phyloP scores from a whole-genome alignment of 35 echinoderm and acorn worm genomes.

The Hemicentrotus pulcherrimus region DNA sequence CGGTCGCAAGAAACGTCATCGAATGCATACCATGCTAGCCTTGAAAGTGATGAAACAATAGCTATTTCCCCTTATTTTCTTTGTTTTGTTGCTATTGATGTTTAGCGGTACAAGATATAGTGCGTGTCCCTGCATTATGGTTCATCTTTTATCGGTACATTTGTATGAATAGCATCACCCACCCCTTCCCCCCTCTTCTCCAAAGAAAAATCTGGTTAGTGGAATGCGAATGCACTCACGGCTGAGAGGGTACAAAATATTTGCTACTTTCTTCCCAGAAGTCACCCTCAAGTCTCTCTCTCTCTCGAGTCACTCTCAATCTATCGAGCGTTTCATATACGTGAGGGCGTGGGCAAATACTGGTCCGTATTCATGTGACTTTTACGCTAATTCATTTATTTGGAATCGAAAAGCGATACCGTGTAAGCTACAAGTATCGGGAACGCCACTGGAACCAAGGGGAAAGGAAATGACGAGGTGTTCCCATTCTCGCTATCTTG shows the following conservation, averaged over 20 bases:
- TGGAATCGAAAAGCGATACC: background rate
- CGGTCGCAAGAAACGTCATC: too few relatives aligned
- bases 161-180: too few relatives aligned
- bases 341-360: background rate
- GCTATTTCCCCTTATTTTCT: too few relatives aligned
- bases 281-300: background rate
- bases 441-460: background rate
- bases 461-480: background rate
- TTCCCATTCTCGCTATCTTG: background rate
- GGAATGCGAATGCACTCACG: background rate
- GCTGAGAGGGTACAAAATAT: background rate
- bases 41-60: too few relatives aligned
- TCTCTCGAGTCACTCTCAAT: background rate
- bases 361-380: background rate
- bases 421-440: background rate
- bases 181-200: too few relatives aligned
- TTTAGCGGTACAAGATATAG: too few relatives aligned
- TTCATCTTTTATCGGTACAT: too few relatives aligned
- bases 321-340: background rate
- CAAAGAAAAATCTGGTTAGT: background rate
- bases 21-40: too few relatives aligned
- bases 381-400: constrained; percentile 14
- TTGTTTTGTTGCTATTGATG: too few relatives aligned
- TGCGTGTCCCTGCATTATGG: too few relatives aligned
- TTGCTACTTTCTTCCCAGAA: background rate